Percentiles rank a stretch among this genome's conserved stretches.
Conservation (phyloP, 1,140 invertebrate genomes). For the Drosophila miranda region DNA sequence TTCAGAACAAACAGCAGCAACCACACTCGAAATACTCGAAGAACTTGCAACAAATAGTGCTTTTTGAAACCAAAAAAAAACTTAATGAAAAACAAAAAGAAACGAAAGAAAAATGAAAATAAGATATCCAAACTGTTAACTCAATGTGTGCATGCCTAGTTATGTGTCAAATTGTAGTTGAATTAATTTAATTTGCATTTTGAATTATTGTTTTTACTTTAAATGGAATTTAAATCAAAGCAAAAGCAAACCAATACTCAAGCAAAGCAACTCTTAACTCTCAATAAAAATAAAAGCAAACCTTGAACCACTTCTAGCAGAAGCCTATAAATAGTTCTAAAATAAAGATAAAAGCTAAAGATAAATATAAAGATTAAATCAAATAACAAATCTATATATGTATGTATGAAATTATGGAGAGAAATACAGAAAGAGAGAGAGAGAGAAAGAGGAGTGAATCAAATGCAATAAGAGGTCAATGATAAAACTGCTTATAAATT, state of each 20-base stretch:
- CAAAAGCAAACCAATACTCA: conserved; percentile 65
- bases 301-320: conserved; percentile 46
- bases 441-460: conserved; percentile 26
- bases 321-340: conserved; percentile 63
- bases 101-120: conserved; percentile 34
- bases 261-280: conserved; percentile 57
- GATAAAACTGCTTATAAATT: conserved; percentile 67
- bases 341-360: conserved; percentile 39
- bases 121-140: conserved; percentile 42
- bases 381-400: conserved; percentile 50
- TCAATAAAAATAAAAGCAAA: conserved; percentile 41
- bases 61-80: conserved; percentile 69
- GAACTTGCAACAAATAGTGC: conserved; percentile 65
- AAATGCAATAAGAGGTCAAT: conserved; percentile 67
- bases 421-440: conserved; percentile 9
- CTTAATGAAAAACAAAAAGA: conserved; percentile 56
- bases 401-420: conserved; percentile 34
- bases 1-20: conserved; percentile 39
- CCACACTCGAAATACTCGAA: conserved; percentile 53
- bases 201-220: conserved; percentile 48
- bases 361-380: conserved; percentile 33
- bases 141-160: conserved; percentile 62
- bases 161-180: conserved; percentile 61
- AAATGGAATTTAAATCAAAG: conserved; percentile 59
- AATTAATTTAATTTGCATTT: conserved; percentile 68